A percentile compares a stretch with the other conserved stretches of the same genome.
Evolutionary conservation across 2,888 invertebrate species (phyloP).

Genomic region (Agrotis ipsilon): DNA sequence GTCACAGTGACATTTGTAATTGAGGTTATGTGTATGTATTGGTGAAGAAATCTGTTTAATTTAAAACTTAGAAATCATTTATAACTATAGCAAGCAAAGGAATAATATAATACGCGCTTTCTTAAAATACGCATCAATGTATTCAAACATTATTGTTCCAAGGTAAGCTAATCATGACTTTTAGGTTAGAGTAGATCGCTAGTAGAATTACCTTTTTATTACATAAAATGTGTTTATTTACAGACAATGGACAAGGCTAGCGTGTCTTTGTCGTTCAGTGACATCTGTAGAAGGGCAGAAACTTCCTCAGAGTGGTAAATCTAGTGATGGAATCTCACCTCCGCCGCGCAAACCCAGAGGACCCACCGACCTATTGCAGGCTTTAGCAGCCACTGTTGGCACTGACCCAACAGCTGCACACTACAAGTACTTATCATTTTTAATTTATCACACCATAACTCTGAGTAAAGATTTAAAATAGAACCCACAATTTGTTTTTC

Average conservation of each 20-base stretch:
- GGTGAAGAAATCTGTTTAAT: no score
- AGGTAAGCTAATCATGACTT: conserved; percentile 67
- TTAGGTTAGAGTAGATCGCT: conserved; percentile 53
- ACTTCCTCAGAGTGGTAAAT: conserved; percentile 76
- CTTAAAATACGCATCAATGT: conserved; percentile 68
- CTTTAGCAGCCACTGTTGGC: conserved; percentile 95
- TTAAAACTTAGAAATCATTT: background rate
- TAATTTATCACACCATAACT: background rate
- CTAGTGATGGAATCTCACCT: conserved; percentile 86
- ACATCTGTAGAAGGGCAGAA: conserved; percentile 84
- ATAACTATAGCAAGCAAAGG: background rate
- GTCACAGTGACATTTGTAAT: conserved; percentile 34
- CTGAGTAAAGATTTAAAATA: no score
- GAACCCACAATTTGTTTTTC: no score
- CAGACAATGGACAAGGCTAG: conserved; percentile 83
- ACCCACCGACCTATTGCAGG: conserved; percentile 96
- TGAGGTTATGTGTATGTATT: conserved; percentile 47
- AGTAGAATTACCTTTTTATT: conserved; percentile 27
- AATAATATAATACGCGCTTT: background rate
- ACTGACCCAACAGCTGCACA: conserved; percentile 96
- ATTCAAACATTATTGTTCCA: conserved; percentile 75
- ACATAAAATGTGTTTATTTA: conserved; percentile 47
- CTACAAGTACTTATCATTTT: conserved; percentile 91
- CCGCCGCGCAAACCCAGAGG: conserved; percentile 94
- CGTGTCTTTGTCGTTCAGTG: conserved; percentile 80